Evolutionary conservation across 2,113 vertebrate species (phyloP), one percentile per base, ranked within the genome.

Genomic region (Dasyornis broadbenti): DNA sequence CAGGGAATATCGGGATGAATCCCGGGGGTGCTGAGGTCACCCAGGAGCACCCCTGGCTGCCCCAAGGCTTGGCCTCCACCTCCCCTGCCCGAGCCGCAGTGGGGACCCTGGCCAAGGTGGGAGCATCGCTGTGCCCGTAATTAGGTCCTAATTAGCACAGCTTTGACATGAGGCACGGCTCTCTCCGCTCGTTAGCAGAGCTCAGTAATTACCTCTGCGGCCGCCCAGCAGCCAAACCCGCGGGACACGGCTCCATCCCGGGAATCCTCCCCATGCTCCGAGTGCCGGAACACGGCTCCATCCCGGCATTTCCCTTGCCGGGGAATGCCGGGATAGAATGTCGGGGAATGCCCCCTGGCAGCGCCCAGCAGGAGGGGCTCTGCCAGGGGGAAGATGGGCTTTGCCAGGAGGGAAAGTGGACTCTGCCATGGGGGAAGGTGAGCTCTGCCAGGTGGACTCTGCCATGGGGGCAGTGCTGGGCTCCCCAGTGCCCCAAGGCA

Each of bases 81-180:
- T 9, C 18, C 40, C 4, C 24, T 7, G 45, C 22, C 57, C 2
- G 4, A 3, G 35, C 13, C 30, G 24, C 47, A 39, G 40, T 13
- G 24, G 3, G 52, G 45, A 33, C 59, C 63, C 39, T 42, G 40
- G 82, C 89, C 44, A 35, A 82, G 83, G 77, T 72, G 84, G 75
- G 66, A 81, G 40, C 81, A 77, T 42, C 49, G 54, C 57, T 37
- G 53, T 65, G 73, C 57, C 53, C 1, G 2, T 77, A 82, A 95
- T 96, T 96, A 95, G 65, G 44, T 81, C 70, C 92, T 94, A 78
- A 95, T 94, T 92, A 94, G 77, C 73, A 65, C 66, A 72, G 56
- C 75, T 87, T 90, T 73, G 85, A 79, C 66, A 40, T 30, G 56
- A 92, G 92, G 8, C 30, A 12, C 21, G 14, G 39, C 26, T 89